Evolutionary conservation across 2,888 invertebrate species (phyloP).

Genomic region (Coenonympha arcania): DNA sequence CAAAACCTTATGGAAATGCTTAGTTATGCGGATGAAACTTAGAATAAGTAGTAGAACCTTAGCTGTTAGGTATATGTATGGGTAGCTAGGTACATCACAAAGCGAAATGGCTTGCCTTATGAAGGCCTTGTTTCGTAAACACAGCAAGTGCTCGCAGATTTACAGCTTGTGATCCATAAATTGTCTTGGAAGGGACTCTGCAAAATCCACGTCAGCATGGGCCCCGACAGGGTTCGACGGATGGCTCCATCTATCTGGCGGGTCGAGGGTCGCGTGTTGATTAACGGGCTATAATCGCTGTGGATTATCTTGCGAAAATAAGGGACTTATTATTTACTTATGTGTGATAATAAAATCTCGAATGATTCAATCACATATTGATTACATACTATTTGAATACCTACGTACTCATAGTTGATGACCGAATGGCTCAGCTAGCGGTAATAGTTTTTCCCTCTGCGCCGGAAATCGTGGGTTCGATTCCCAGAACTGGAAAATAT

Average conservation of each 20-base stretch:
- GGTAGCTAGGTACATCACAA: too few species aligned
- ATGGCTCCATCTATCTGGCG: slow-evolving; percentile 67
- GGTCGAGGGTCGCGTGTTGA: slow-evolving; percentile 51
- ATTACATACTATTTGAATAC: too few species aligned
- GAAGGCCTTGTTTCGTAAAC: slow-evolving; percentile 44
- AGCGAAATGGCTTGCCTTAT: slow-evolving; percentile 26
- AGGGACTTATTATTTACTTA: too few species aligned
- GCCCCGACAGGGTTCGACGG: slow-evolving; percentile 49
- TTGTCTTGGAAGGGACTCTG: slow-evolving; percentile 49
- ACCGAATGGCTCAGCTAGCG: too few species aligned
- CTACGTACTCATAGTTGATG: too few species aligned
- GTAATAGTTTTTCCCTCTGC: too few species aligned
- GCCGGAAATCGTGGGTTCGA: too few species aligned
- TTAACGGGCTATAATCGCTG: slow-evolving; percentile 50
- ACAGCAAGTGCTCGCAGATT: slow-evolving; percentile 52
- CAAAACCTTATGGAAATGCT: too few species aligned
- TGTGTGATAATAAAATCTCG: slow-evolving; percentile 5
- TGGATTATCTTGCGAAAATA: slow-evolving; percentile 23
- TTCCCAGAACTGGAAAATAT: too few species aligned
- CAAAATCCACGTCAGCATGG: slow-evolving; percentile 59
- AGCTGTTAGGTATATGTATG: too few species aligned
- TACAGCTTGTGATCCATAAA: slow-evolving; percentile 66
- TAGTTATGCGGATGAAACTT: too few species aligned
- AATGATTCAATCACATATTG: not conserved
- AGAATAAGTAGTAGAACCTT: too few species aligned